phyloP scores from a whole-genome alignment of 2,888 invertebrate genomes.

The Cheilosia soror region DNA sequence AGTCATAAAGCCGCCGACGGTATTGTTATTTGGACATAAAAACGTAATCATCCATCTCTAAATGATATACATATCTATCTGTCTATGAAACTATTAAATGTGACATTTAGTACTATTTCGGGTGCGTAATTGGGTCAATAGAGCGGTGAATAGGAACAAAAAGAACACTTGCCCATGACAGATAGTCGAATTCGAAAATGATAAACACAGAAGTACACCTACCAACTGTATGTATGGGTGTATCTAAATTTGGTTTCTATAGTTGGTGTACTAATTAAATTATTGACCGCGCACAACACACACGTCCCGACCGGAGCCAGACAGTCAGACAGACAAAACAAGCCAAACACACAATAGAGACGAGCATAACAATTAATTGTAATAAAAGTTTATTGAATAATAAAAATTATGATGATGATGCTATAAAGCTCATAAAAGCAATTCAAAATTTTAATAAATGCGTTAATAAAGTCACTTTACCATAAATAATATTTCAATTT shows the following conservation, averaged over 20 bases:
- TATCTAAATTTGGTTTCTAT: slow-evolving; percentile 11
- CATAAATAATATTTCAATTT: slow-evolving; percentile 73
- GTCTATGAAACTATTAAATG: slow-evolving; percentile 50
- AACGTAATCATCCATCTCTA: slow-evolving; percentile 48
- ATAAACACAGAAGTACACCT: too few species aligned
- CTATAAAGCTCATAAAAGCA: slow-evolving; percentile 83
- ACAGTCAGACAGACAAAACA: slow-evolving; percentile 27
- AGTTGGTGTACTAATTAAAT: slow-evolving; percentile 28
- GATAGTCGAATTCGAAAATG: slow-evolving; percentile 6
- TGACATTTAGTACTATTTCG: slow-evolving; percentile 58
- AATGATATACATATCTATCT: slow-evolving; percentile 40
- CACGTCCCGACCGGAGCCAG: slow-evolving; percentile 7
- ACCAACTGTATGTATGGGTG: not conserved
- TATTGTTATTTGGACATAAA: slow-evolving; percentile 57
- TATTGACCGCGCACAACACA: slow-evolving; percentile 36
- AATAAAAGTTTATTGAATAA: slow-evolving; percentile 81
- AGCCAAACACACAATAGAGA: slow-evolving; percentile 45
- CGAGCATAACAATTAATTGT: slow-evolving; percentile 78
- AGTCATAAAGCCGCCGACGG: slow-evolving; percentile 45
- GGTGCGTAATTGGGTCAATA: slow-evolving; percentile 63
- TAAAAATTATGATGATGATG: slow-evolving; percentile 81
- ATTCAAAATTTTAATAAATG: slow-evolving; percentile 81
- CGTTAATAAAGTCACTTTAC: slow-evolving; percentile 75
- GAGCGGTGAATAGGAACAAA: slow-evolving; percentile 13
- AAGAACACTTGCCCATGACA: not conserved